Evolutionary conservation across 2,888 invertebrate genomes (phyloP), one percentile per base, ranked within the genome.

Genomic region (Diarsia rubi): DNA sequence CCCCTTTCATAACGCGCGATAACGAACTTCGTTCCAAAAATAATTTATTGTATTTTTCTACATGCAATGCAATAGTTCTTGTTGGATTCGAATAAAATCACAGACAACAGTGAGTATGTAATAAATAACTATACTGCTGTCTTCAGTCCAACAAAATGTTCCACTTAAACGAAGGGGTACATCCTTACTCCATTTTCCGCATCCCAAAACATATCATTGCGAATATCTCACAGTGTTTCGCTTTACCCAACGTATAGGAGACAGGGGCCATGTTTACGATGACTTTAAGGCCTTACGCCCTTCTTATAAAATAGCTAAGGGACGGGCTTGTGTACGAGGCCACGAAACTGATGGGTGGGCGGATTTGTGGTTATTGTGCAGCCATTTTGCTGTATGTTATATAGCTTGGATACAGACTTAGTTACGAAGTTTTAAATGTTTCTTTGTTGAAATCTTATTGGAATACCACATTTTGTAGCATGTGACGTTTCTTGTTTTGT

Each of bases 231-330:
- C 67, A 45, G 54, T 69, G 65, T 69, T 72, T 81, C 67, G 49
- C 37, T n/a, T 69, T 21, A 64, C 66, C 63, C 67, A 73, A 73
- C 59, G 68, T 44, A 79, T 75, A 66, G 47, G 67, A 79, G 90
- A 90, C 88, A 87, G 82, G 82, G 90, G 90, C 78, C 80, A 79
- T 86, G 83, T 90, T 90, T 90, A 90, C 88, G 79, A 84, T 49
- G 83, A 79, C 82, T 72, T 84, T 84, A 73, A 72, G 76, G 67
- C 74, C 52, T 57, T 42, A 44, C 24, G 14, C 78, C 64, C 71
- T 49, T 69, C 78, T 78, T 77, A 70, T 83, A 85, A 86, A 88
- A 54, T 76, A 84, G 75, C 81, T 80, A 21, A 78, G 52, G 60
- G 62, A 66, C 69, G 78, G 82, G 45, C 57, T 45, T 31, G 45